These are phyloP conservation scores for Pseudolycoriella hygida DNA, from an alignment of 2,888 invertebrate species.

Conservation along the genomic window DNA sequence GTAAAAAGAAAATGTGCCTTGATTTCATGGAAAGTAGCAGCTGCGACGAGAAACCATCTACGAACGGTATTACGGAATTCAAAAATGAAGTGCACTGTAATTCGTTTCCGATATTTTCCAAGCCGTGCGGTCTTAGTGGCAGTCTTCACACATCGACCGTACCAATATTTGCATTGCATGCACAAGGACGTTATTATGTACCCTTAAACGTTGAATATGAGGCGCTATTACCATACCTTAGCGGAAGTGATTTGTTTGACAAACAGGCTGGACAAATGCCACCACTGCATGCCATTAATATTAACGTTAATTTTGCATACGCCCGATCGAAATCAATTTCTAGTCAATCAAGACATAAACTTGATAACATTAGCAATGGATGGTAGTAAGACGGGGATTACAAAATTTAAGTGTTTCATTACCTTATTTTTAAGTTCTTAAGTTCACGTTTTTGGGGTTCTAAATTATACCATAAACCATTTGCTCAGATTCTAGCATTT, in stretches of 20 bases:
- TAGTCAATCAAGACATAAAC: slow-evolving; percentile 16
- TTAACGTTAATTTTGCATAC: slow-evolving; percentile 61
- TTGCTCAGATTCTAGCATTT: too few relatives aligned
- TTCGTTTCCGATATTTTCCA: slow-evolving; percentile 3
- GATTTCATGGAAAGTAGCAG: slow-evolving; percentile 4
- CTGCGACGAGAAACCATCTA: slow-evolving; percentile 6
- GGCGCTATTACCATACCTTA: slow-evolving; percentile 49
- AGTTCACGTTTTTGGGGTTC: too few relatives aligned
- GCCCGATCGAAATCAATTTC: background rate
- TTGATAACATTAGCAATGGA: slow-evolving; percentile 24
- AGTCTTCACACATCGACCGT: slow-evolving; percentile 32
- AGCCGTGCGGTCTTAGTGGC: background rate
- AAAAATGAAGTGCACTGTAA: slow-evolving; percentile 9
- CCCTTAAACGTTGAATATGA: slow-evolving; percentile 67
- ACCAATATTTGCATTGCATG: slow-evolving; percentile 79
- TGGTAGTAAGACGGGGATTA: slow-evolving; percentile 17
- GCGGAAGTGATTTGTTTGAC: slow-evolving; percentile 38
- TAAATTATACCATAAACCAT: too few relatives aligned
- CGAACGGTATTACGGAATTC: slow-evolving; percentile 9
- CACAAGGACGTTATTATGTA: slow-evolving; percentile 76
- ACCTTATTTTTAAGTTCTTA: too few relatives aligned
- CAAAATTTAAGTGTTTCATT: too few relatives aligned
- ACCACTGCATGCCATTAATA: slow-evolving; percentile 70
- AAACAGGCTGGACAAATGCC: slow-evolving; percentile 32
- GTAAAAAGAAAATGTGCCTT: background rate